Percentiles rank a stretch among this genome's conserved stretches.
Evolutionary conservation across 2,888 invertebrate genomes (phyloP).

Genomic region (Troides aeacus): DNA sequence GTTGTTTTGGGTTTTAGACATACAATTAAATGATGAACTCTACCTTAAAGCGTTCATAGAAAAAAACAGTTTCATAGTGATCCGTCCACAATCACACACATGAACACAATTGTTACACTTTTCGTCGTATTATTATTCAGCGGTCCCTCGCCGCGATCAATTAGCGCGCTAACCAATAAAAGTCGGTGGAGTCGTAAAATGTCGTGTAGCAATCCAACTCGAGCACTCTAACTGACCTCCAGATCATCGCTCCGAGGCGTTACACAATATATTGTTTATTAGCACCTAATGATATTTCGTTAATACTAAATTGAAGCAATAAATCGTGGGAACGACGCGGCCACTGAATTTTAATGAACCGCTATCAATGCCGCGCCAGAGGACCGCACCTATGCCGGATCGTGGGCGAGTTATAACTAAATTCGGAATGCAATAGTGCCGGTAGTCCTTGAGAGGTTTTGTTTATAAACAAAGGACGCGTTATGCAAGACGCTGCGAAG

Average conservation of each 20-base stretch:
- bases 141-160: conserved; percentile 28
- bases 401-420: conserved; percentile 58
- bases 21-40: neutral
- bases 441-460: conserved; percentile 69
- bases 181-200: conserved; percentile 32
- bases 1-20: neutral
- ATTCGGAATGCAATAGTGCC: conserved; percentile 49
- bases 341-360: conserved; percentile 55
- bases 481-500: conserved; percentile 73
- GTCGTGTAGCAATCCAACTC: conserved; percentile 29
- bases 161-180: conserved; percentile 29
- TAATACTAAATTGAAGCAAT: conserved; percentile 40
- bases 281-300: conserved; percentile 21
- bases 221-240: conserved; percentile 31
- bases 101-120: conserved; percentile 1
- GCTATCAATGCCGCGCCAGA: conserved; percentile 28
- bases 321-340: conserved; percentile 42
- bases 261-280: conserved; percentile 30
- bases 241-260: conserved; percentile 32
- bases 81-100: conserved; percentile 26
- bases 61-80: conserved; percentile 7
- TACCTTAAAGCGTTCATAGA: conserved; percentile 9
- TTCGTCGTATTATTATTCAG: conserved; percentile 24
- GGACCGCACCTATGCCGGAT: conserved; percentile 37
- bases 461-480: conserved; percentile 76